These are phyloP conservation scores for Xanthia togata DNA, from an alignment of 2,888 invertebrate genomes.

Conservation along the genomic window DNA sequence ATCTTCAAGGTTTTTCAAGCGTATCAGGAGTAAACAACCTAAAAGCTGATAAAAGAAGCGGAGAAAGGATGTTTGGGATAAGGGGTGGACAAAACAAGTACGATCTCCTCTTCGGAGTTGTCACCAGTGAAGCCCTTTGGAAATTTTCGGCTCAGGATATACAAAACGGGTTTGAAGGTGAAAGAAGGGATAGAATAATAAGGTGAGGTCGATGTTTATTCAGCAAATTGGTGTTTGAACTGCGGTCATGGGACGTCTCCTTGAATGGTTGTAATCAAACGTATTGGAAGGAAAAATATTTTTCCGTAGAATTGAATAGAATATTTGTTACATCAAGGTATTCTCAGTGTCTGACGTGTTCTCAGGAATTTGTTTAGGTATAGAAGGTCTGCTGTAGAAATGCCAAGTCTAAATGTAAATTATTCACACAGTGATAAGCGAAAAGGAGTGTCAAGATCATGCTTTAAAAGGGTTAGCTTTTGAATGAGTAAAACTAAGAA, in stretches of 20 bases:
- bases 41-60: conserved; percentile 91
- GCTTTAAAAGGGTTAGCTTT: background rate
- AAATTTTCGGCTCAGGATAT: conserved; percentile 96
- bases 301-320: conserved; percentile 32
- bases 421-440: background rate
- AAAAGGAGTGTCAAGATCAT: background rate
- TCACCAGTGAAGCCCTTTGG: conserved; percentile 97
- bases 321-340: conserved; percentile 19
- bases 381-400: background rate
- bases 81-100: conserved; percentile 92
- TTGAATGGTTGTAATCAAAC: conserved; percentile 77
- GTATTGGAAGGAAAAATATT: conserved; percentile 65
- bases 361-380: conserved; percentile 12
- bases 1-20: conserved; percentile 92
- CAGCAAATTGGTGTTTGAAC: conserved; percentile 85
- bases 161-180: conserved; percentile 96
- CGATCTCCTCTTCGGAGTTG: conserved; percentile 97
- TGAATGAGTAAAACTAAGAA: background rate
- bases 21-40: conserved; percentile 90
- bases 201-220: conserved; percentile 87
- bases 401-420: background rate
- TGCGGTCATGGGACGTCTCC: conserved; percentile 68
- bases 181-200: conserved; percentile 96
- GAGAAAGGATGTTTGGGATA: conserved; percentile 91
- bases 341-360: background rate